Base-by-base conservation (phyloP, 2,113 vertebrate genomes). In the Campylorhamphus procurvoides region DNA sequence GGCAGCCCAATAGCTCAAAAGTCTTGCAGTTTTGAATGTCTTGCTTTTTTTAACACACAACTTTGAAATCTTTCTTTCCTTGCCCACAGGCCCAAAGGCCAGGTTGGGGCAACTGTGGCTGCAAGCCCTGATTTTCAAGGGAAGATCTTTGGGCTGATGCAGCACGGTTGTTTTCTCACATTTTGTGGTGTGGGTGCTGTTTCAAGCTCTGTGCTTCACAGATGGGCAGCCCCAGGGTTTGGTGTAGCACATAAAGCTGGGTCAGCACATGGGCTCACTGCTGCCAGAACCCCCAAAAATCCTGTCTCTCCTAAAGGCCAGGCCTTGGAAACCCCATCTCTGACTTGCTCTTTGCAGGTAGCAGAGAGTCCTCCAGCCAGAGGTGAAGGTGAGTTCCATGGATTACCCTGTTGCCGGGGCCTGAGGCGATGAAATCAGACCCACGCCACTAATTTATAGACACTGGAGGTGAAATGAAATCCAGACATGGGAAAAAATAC, bases 1-100 rank as follows among this genome's bases (percentile, higher is more conserved):
- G 90, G 95, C 90, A 96, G 89, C n/a, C 92, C 47, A 90, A 97
- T 89, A 92, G 87, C 92, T 95, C 97, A 95, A 29, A 87, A 86
- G 68, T 84, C 83, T 67, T 49, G 52, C 3, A 35, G 50, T 76
- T 93, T 55, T 64, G 50, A 75, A 69, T 64, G 84, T 42, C 85
- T 85, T 85, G 58, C 17, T 84, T 87, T 53, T 85, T 66, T 5
- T 35, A 40, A 76, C 0, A 0, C 35, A 2, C 60, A 79, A 63
- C 44, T 93, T 85, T 33, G 79, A 84, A 81, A 75, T 88, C 55
- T 71, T 74, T 47, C 52, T 93, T 89, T 52, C 52, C 55, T 68
- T 23, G 75, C 39, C 15, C 64, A 29, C 68, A 76, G 64, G 19
- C 46, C 37, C 59, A 17, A 29, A 7, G 64, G 37, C 16, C 50